phyloP scores from a whole-genome alignment of 1,140 invertebrate species.

The Caenorhabditis brenneri region DNA sequence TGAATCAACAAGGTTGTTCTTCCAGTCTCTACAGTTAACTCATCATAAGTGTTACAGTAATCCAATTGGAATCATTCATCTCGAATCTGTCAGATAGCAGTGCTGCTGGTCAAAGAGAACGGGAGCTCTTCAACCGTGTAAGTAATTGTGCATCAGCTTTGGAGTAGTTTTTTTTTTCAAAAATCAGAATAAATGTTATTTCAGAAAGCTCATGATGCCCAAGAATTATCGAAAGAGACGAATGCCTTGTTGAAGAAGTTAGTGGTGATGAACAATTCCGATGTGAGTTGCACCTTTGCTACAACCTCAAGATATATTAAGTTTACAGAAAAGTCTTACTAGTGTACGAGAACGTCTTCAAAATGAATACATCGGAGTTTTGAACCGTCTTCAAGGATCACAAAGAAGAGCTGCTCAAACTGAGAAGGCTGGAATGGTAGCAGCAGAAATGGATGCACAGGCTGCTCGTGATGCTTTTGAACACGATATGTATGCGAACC shows the following conservation, averaged over 20 bases:
- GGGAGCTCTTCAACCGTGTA: conserved; percentile 48
- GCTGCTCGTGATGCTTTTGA: not conserved
- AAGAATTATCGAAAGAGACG: conserved; percentile 85
- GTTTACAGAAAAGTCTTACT: conserved; percentile 81
- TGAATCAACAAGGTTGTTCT: conserved; percentile 44
- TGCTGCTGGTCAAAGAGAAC: conserved; percentile 24
- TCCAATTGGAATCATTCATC: conserved; percentile 38
- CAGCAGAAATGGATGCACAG: conserved; percentile 37
- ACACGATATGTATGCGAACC: not conserved
- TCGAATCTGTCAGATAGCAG: conserved; percentile 34
- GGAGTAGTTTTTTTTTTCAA: no score
- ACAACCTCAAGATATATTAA: not conserved
- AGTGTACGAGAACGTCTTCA: conserved; percentile 88
- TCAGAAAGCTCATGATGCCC: conserved; percentile 43
- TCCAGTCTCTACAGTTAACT: not conserved
- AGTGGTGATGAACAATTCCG: conserved; percentile 74
- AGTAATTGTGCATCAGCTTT: not conserved
- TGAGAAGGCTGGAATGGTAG: conserved; percentile 74
- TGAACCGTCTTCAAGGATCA: conserved; percentile 81
- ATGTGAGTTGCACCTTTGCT: conserved; percentile 57
- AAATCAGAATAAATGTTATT: no score
- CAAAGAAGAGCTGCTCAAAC: conserved; percentile 83
- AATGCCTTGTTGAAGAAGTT: conserved; percentile 84
- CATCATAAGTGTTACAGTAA: conserved; percentile 30
- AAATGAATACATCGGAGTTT: conserved; percentile 89